Conservation (phyloP, 2,113 vertebrate species). For the Oryzias curvinotus region DNA sequence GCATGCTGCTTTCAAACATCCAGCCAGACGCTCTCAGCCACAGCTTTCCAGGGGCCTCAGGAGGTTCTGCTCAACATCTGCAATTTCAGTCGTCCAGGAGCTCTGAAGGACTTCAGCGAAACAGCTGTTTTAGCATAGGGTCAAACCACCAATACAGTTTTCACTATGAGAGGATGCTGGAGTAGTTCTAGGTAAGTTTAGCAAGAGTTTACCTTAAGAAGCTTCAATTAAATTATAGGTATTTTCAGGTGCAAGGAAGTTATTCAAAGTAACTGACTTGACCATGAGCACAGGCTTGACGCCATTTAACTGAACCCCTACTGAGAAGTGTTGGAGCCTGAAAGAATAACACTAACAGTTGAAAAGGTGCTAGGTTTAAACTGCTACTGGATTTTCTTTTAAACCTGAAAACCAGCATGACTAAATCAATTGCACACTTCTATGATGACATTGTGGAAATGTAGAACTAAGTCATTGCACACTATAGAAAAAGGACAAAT, state of each 20-base stretch:
- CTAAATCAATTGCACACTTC: conserved; percentile 44
- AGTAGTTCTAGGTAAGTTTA: conserved; percentile 8
- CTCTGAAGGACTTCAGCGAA: conserved; percentile 87
- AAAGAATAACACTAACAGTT: conserved; percentile 34
- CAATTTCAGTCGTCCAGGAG: conserved; percentile 81
- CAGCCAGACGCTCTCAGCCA: conserved; percentile 94
- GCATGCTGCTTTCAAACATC: conserved; percentile 97
- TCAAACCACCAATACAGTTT: conserved; percentile 83
- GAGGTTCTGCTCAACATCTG: conserved; percentile 83
- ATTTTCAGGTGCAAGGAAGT: conserved; percentile 13
- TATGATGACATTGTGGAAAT: conserved; percentile 23
- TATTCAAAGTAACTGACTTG: conserved; percentile 30
- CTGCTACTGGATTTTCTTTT: background rate
- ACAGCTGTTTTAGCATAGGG: conserved; percentile 41
- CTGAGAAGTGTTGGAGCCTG: conserved; percentile 15
- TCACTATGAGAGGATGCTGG: conserved; percentile 42
- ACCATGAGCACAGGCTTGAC: conserved; percentile 72
- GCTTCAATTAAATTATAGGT: conserved; percentile 3
- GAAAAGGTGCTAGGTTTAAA: conserved; percentile 27
- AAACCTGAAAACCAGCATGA: conserved; percentile 26
- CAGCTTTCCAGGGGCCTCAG: conserved; percentile 92
- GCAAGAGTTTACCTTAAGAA: conserved; percentile 13
- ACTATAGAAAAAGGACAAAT: conserved; percentile 13
- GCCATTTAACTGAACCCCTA: conserved; percentile 32
- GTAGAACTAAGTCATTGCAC: conserved; percentile 10